Conservation (phyloP, 2,888 invertebrate genomes). For the Erynnis tages region DNA sequence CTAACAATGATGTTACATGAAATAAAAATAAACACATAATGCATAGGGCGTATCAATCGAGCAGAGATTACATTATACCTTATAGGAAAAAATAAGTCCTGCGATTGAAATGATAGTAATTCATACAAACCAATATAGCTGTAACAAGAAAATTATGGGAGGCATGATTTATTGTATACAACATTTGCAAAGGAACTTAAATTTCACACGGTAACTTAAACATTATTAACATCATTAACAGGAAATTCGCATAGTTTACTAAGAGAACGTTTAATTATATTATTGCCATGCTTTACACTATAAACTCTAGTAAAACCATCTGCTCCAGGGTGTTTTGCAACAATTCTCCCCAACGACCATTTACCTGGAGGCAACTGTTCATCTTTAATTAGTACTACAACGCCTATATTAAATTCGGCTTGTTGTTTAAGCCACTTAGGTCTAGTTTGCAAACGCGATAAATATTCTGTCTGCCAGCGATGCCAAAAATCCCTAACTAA, state of each 20-base stretch:
- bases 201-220: not conserved
- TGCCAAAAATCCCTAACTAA: conserved; percentile 5
- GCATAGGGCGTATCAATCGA: not conserved
- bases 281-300: not conserved
- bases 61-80: too few relatives aligned
- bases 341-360: not conserved
- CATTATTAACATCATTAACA: not conserved
- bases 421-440: not conserved
- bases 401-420: not conserved
- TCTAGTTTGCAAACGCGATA: not conserved
- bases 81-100: too few relatives aligned
- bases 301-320: not conserved
- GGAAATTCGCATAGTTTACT: not conserved
- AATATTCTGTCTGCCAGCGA: conserved; percentile 1
- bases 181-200: not conserved
- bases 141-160: too few relatives aligned
- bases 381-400: not conserved
- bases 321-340: not conserved
- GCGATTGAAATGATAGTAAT: too few relatives aligned
- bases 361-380: not conserved
- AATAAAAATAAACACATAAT: not conserved
- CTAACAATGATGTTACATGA: not conserved
- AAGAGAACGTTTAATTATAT: not conserved
- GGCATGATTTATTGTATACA: not conserved
- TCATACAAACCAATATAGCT: too few relatives aligned